Conservation (phyloP, 2,113 vertebrate species). For the Cranoglanis bouderius region DNA sequence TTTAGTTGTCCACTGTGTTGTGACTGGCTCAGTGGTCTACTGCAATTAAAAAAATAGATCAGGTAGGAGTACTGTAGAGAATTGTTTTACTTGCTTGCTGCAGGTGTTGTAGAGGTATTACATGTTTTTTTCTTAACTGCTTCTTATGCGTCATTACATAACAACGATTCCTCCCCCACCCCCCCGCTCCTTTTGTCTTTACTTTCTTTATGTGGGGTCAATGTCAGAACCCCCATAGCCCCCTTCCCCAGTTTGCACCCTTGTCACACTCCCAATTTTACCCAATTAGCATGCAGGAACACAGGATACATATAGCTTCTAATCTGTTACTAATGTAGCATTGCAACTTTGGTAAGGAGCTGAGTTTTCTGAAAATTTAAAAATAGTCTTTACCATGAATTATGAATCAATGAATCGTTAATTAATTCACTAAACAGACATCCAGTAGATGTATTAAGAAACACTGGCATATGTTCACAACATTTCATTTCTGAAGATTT, state of each 20-base stretch:
- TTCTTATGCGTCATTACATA: background rate
- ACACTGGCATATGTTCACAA: background rate
- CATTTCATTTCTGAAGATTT: background rate
- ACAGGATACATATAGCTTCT: background rate
- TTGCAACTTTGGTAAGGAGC: background rate
- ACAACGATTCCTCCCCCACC: background rate
- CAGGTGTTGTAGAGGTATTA: background rate
- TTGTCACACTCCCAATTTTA: background rate
- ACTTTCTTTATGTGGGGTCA: background rate
- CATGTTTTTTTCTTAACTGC: background rate
- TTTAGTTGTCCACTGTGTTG: background rate
- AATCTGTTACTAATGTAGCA: background rate
- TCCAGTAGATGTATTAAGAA: background rate
- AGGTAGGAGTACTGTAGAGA: background rate
- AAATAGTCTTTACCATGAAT: background rate
- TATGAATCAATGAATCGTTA: background rate
- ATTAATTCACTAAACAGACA: background rate
- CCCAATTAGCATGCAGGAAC: background rate
- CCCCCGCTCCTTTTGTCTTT: background rate
- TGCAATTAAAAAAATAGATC: background rate
- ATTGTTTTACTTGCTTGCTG: background rate
- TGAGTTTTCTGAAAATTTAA: background rate
- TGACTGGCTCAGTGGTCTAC: background rate
- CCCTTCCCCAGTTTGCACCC: background rate
- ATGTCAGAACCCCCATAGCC: background rate